Evolutionary conservation across 2,113 vertebrate genomes (phyloP), one percentile per base, ranked within the genome.

Genomic region (Actinemys pallida): DNA sequence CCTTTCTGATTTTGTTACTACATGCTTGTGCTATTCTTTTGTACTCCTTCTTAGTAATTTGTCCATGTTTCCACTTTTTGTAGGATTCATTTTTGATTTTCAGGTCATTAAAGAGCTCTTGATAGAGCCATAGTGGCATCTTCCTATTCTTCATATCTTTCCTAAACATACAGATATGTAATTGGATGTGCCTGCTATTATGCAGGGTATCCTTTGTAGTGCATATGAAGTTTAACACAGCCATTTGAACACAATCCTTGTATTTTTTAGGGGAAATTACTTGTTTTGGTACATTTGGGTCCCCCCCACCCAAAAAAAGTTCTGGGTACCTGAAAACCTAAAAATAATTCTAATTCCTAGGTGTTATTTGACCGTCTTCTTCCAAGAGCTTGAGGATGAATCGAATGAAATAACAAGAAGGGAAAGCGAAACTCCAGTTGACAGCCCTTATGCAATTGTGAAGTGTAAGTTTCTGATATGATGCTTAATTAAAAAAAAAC

Each of bases 151-250:
- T 59, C 57, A 59, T 29, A 59, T 59, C 57, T 59, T 56, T 56
- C 54, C 24, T 94, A 96, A 96, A 93, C 82, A 87, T 92, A 91
- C 93, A 20, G 91, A 85, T 93, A 95, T 92, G 79, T 93, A 94
- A 93, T 90, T 94, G 52, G 88, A 82, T 85, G n/a, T 87, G 57
- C 91, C 93, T 95, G 83, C 96, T 96, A 93, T 82, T 35, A 83
- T 95, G 91, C 93, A 91, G 97, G 94, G 97, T 95, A 96, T 97
- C 90, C 93, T 97, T 96, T 97, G 91, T 96, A 97, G 93, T 96
- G 96, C 91, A 94, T 94, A 96, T 96, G 86, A 96, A 95, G 80
- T 59, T 91, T 96, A 94, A 95, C 93, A 96, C 86, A 93, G 87
- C 87, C 95, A 95, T 93, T 90, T 93, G 83, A 96, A 95, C 94